Evolutionary conservation across 2,888 invertebrate species (phyloP), one percentile per base, ranked within the genome.

Genomic region (Campaea margaritaria): DNA sequence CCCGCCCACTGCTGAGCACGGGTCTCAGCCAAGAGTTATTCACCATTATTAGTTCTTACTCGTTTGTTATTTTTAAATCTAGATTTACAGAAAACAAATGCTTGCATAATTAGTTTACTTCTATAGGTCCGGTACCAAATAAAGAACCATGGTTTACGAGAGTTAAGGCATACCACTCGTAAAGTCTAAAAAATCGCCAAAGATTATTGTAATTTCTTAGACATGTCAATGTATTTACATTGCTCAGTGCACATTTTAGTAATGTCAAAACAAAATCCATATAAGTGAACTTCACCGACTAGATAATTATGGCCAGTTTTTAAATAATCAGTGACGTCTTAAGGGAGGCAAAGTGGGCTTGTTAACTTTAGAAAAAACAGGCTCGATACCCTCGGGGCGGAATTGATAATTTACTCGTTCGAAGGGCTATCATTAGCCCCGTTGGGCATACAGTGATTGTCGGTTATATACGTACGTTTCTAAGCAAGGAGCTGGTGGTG

Each of bases 401-500:
- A 87, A 91, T 91, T 91, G 92, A 91, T 91, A 92, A 92, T 92
- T 91, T 91, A 89, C 91, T 87, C 79, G 84, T 89, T 87, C 83
- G 81, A 83, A 91, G 87, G 87, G 87, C 89, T 91, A 91, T 92
- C 84, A 92, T 92, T 91, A 92, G 83, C 85, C 80, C 75, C 78
- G 84, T 83, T 84, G 82, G 79, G 79, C 81, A 83, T 81, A 82
- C 79, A 85, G 86, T 91, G 90, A 92, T 92, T 91, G 82, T 82
- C 72, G 85, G 91, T 85, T 90, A 78, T 82, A 79, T 78, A 76
- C 79, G 76, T 83, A 78, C 86, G 83, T 86, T 87, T 87, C 47
- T 47, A 14, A 51, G 5, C n/a, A 1, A 31, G 21, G 50, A 61
- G 51, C 15, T 31, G 10, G 46, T 42, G 54, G 27, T 14, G 1